phyloP scores from a whole-genome alignment of 1,140 invertebrate species.

The Xylocopa sonorina region DNA sequence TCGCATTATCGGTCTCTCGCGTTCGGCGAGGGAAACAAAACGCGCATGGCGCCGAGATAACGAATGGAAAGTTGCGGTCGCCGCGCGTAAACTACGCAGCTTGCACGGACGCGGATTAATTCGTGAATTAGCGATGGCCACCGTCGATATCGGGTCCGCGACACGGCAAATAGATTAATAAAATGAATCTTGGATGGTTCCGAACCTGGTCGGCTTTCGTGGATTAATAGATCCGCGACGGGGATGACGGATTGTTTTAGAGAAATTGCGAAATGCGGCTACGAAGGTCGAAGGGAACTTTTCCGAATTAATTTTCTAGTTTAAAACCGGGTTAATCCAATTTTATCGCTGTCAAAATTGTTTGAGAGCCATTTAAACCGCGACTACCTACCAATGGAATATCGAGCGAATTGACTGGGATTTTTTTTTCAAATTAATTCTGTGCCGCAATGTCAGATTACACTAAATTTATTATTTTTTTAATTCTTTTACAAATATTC shows the following conservation, averaged over 20 bases:
- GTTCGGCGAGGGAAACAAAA: slow-evolving; percentile 15
- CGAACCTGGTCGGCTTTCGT: neutral
- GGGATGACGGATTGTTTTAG: neutral
- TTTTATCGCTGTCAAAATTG: too few species aligned
- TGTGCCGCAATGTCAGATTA: too few species aligned
- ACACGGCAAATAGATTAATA: slow-evolving; percentile 21
- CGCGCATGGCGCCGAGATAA: slow-evolving; percentile 14
- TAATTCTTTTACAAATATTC: too few species aligned
- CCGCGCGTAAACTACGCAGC: slow-evolving; percentile 23
- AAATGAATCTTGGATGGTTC: slow-evolving; percentile 1
- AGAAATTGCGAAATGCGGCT: too few species aligned
- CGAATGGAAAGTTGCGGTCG: slow-evolving; percentile 33
- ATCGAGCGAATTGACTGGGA: too few species aligned
- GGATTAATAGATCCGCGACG: slow-evolving; percentile 10
- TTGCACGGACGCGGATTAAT: slow-evolving; percentile 29
- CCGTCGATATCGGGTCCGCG: slow-evolving; percentile 13
- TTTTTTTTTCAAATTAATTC: too few species aligned
- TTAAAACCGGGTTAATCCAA: too few species aligned
- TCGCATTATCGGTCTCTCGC: slow-evolving; percentile 28
- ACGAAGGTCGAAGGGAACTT: too few species aligned
- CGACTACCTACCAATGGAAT: too few species aligned
- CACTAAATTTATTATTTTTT: too few species aligned
- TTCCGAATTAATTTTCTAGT: too few species aligned
- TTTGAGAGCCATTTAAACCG: too few species aligned
- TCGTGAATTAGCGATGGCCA: slow-evolving; percentile 28